Conservation (phyloP, 64 coral and sea anemone species). For the Cladopsammia gracilis region DNA sequence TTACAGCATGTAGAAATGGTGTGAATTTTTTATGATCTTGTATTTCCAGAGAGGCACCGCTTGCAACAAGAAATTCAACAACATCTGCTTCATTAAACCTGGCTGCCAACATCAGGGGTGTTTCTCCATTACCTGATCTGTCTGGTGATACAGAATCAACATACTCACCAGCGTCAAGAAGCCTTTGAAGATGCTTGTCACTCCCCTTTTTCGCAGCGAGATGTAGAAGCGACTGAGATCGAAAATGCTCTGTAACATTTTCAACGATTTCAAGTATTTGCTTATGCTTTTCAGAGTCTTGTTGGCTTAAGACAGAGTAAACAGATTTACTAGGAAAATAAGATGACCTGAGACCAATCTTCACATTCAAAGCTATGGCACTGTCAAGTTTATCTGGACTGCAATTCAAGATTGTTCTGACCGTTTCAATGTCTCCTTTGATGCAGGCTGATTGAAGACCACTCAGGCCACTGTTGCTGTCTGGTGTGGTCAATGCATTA, state of each 20-base stretch:
- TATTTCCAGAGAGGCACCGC: background rate
- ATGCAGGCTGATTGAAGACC: conserved; percentile 68
- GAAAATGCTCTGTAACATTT: conserved; percentile 8
- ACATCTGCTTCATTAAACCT: too few relatives aligned
- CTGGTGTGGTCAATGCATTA: background rate
- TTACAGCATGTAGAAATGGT: background rate
- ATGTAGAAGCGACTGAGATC: conserved; percentile 13
- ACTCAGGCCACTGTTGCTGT: conserved; percentile 37
- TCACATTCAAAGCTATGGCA: too few relatives aligned
- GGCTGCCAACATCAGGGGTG: too few relatives aligned
- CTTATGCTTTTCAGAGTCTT: conserved; percentile 20
- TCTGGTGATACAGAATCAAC: background rate
- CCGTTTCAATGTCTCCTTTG: too few relatives aligned
- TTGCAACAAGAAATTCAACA: too few relatives aligned
- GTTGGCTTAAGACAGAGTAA: conserved; percentile 7
- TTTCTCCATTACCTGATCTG: too few relatives aligned
- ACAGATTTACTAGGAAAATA: background rate
- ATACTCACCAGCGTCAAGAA: conserved; percentile 36
- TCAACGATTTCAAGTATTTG: background rate
- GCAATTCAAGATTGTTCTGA: too few relatives aligned
- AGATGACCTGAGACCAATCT: background rate
- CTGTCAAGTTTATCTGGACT: too few relatives aligned
- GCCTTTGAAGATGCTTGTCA: conserved; percentile 36
- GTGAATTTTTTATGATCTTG: background rate
- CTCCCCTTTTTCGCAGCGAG: conserved; percentile 44